Base-by-base conservation (phyloP, 2,888 invertebrate genomes). In the Machimus rusticus region DNA sequence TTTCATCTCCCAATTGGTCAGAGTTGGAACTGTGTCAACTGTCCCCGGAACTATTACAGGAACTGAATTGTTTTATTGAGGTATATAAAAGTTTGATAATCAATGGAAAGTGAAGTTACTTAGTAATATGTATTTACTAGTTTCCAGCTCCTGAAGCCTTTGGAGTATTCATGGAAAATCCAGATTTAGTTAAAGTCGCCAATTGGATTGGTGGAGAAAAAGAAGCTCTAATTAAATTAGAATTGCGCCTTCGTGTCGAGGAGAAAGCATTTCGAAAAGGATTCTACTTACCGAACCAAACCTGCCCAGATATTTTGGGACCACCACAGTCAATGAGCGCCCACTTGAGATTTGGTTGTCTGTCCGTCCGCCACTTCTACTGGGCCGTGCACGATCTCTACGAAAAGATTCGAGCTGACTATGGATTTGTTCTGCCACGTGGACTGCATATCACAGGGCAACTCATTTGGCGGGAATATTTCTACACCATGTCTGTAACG, bases 401-500 rank as follows among this genome's bases (percentile, higher is more conserved):
- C 91, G 91, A 92, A 16, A 91, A 94, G 90, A 94, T 96, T 14
- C 74, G 34, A 74, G 81, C 16, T 31, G 66, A 90, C 3, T 89
- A 90, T 78, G 89, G 89, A 1, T 89, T 89, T 0, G 90, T 90
- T 1, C 66, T 91, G 0, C 87, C 90, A 0, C 90, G 91, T 23
- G 92, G 92, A 0, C 91, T 91, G 2, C 92, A 93, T 46, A 93
- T 93, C 74, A 91, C 93, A 90, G 95, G 95, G 0, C 96, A 96
- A 90, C 91, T 96, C 46, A 95, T 96, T 57, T 96, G 96, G 96
- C 94, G 96, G 43, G 96, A 96, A 90, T 96, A 96, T 90, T 96
- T 96, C 92, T 96, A 96, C 92, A 95, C 96, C 46, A 96, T 96
- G 96, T 95, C 96, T 55, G 95, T 95, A 19, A 95, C 95, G 90